Conservation (phyloP, 2,113 vertebrate species). For the Vulpes ferrilata region DNA sequence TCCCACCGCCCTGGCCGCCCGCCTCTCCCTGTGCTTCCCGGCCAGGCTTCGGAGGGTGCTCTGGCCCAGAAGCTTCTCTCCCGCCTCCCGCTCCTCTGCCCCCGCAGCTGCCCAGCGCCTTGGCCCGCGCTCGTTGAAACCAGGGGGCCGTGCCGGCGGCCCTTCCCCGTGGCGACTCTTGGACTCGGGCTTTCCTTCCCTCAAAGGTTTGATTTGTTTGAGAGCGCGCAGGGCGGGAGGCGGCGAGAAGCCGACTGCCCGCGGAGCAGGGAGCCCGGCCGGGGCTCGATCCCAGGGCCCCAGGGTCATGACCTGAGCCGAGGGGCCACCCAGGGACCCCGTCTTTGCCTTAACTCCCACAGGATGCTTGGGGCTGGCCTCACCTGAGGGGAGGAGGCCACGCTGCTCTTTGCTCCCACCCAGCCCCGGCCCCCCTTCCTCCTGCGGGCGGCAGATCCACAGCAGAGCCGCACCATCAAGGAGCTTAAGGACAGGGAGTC, state of each 20-base stretch:
- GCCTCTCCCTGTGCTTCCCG: neutral
- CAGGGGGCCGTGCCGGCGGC: neutral
- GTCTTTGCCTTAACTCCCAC: neutral
- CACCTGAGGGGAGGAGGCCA: neutral
- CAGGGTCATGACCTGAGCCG: neutral
- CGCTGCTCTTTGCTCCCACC: neutral
- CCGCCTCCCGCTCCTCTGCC: neutral
- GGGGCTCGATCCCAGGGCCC: neutral
- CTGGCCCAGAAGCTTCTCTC: neutral
- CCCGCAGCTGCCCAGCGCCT: neutral
- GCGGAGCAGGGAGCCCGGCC: neutral
- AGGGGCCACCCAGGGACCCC: neutral
- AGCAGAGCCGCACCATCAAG: neutral
- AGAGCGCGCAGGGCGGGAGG: neutral
- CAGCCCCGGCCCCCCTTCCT: neutral
- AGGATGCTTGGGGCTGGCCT: neutral
- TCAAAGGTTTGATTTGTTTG: neutral
- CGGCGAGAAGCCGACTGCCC: neutral
- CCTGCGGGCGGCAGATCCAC: neutral
- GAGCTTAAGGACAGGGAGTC: neutral
- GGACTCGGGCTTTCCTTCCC: neutral
- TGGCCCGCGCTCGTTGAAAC: neutral
- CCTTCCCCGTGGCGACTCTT: neutral
- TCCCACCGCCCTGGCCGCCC: neutral
- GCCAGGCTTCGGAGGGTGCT: neutral